Percentiles rank a stretch among this genome's conserved stretches.
phyloP scores from a whole-genome alignment of 1,140 invertebrate genomes.

The Drosophila fuyamai region DNA sequence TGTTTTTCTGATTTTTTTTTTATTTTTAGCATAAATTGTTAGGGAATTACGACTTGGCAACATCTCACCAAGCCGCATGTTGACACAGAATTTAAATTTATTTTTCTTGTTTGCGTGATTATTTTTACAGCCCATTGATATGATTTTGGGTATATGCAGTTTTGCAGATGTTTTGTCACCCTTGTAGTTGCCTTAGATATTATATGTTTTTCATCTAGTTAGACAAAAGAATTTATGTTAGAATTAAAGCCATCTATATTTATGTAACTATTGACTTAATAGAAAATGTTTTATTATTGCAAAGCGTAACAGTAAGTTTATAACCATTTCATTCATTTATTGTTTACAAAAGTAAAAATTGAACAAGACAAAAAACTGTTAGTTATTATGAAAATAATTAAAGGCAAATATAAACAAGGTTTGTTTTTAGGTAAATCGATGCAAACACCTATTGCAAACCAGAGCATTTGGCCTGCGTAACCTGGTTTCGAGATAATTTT shows the following conservation, averaged over 20 bases:
- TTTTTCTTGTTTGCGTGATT: conserved; percentile 64
- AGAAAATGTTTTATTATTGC: too few relatives aligned
- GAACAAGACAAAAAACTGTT: background rate
- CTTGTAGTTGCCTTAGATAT: background rate
- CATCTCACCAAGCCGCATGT: conserved; percentile 57
- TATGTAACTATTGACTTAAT: too few relatives aligned
- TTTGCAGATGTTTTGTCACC: background rate
- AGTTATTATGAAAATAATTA: conserved; percentile 1
- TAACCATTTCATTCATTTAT: background rate
- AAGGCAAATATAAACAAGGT: background rate
- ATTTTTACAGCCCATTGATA: conserved; percentile 30
- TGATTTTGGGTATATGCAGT: conserved; percentile 27
- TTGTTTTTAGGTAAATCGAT: background rate
- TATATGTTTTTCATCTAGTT: too few relatives aligned
- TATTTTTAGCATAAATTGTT: conserved; percentile 69
- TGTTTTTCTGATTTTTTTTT: conserved; percentile 13
- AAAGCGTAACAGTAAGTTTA: background rate
- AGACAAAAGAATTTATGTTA: too few relatives aligned
- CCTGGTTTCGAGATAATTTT: conserved; percentile 8
- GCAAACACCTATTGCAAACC: background rate
- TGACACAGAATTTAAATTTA: conserved; percentile 80
- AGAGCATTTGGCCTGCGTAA: background rate
- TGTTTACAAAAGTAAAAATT: background rate
- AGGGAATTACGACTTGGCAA: conserved; percentile 27
- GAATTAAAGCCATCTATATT: too few relatives aligned